Base-by-base conservation (phyloP, 2,113 vertebrate species). In the Takifugu flavidus region DNA sequence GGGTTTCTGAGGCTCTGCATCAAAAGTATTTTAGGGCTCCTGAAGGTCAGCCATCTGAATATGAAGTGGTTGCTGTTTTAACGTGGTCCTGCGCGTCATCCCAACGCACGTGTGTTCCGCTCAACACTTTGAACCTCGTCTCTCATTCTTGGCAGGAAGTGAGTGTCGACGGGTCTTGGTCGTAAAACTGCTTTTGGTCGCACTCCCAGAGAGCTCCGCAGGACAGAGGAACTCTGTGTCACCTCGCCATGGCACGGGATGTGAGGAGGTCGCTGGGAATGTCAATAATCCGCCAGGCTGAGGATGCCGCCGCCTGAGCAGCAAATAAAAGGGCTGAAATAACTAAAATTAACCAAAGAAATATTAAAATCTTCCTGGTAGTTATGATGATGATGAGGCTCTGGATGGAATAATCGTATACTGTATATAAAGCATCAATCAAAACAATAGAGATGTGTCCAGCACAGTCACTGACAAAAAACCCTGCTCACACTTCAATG, bases 201-300 rank as follows among this genome's bases (percentile, higher is more conserved):
- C 64, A 63, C 43, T 85, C 84, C 84, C 84, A 74, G 80, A 62
- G 47, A 74, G 75, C 72, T 69, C 26, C 13, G 74, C 71, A 82
- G 80, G 77, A 88, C 84, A 86, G 80, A 85, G 84, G 69, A 74
- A 69, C 79, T 83, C 79, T 88, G 74, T 88, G 86, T 85, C 70
- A 71, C 6, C 64, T 68, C 51, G 2, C 50, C 56, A 28, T 79
- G 77, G 75, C 81, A 79, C 10, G 73, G 83, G 75, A 76, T 79
- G 71, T 65, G 77, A 86, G 75, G 70, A 60, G 65, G 77, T 79
- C 63, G 43, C 56, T 0, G 75, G 50, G 83, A 83, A 85, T 82
- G 75, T 71, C 83, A 85, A 85, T 83, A 82, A 75, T 77, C 25
- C 25, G 65, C 58, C 28, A 20, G 52, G 59, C 59, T 1, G 25